Conservation (phyloP, 2,113 vertebrate species). For the Herpailurus yagouaroundi region DNA sequence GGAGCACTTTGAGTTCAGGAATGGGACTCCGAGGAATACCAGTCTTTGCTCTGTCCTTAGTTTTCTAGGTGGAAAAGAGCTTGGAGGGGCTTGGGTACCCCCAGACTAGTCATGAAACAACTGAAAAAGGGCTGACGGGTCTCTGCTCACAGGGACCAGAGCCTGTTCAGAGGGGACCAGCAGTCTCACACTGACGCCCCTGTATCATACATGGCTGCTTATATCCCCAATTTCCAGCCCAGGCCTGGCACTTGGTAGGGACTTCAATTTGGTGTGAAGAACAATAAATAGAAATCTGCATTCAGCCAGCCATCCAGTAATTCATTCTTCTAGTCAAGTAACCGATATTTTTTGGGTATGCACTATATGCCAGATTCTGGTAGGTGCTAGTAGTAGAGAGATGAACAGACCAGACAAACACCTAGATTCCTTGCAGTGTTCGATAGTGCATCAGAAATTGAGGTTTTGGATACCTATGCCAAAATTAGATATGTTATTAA, state of each 20-base stretch:
- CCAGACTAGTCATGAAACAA: not conserved
- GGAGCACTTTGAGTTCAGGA: not conserved
- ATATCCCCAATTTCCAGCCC: not conserved
- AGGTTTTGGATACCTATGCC: not conserved
- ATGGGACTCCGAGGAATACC: not conserved
- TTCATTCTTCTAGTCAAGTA: not conserved
- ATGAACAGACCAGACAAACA: not conserved
- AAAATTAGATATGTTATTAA: not conserved
- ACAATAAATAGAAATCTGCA: slow-evolving; percentile 17
- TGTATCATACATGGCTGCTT: not conserved
- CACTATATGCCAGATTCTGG: not conserved
- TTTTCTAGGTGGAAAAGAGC: not conserved
- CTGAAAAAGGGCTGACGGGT: not conserved
- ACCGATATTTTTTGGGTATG: not conserved
- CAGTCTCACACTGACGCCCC: not conserved
- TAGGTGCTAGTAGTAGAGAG: not conserved
- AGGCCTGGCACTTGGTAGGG: not conserved
- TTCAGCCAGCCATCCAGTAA: not conserved
- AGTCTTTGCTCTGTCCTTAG: not conserved
- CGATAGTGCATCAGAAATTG: not conserved
- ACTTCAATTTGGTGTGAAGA: not conserved
- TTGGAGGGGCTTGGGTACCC: not conserved
- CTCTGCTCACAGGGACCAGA: not conserved
- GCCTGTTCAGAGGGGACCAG: not conserved
- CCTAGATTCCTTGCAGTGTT: not conserved